Evolutionary conservation across 2,797 vertebrate genomes (phyloP).

Genomic region (Gadopsis marmoratus): DNA sequence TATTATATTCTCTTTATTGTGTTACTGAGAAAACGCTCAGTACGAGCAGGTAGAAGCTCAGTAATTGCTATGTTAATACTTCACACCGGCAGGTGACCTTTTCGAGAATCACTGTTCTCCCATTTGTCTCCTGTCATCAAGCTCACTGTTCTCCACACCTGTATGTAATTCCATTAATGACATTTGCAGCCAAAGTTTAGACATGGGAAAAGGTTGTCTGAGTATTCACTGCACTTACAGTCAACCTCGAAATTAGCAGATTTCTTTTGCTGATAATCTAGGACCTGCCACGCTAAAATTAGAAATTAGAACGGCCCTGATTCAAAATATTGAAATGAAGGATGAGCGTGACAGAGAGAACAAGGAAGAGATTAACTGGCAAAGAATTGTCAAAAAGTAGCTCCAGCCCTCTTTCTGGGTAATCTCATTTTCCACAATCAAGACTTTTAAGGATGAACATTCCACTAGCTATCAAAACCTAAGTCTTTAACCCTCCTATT

Average conservation of each 20-base stretch:
- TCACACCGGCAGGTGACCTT: conserved; percentile 11
- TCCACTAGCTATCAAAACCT: neutral
- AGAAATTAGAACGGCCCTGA: conserved; percentile 7
- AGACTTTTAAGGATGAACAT: neutral
- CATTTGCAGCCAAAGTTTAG: conserved; percentile 14
- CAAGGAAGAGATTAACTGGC: conserved; percentile 15
- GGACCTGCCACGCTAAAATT: conserved; percentile 20
- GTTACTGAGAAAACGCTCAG: neutral
- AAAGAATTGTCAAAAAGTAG: neutral
- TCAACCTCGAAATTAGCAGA: conserved; percentile 58
- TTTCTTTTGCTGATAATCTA: conserved; percentile 29
- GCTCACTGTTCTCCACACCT: conserved; percentile 24
- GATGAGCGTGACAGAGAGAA: conserved; percentile 5
- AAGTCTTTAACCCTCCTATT: neutral
- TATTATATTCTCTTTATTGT: neutral
- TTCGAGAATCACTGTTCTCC: neutral
- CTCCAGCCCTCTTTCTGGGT: neutral
- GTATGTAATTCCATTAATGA: conserved; percentile 19
- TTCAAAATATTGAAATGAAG: conserved; percentile 32
- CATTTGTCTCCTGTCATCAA: conserved; percentile 31
- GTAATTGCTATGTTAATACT: neutral
- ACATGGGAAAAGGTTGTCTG: conserved; percentile 35
- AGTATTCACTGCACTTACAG: conserved; percentile 39
- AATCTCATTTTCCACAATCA: conserved; percentile 7
- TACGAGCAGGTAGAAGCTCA: neutral